Conservation (phyloP, 1,140 invertebrate genomes). For the Saccostrea glomerata region DNA sequence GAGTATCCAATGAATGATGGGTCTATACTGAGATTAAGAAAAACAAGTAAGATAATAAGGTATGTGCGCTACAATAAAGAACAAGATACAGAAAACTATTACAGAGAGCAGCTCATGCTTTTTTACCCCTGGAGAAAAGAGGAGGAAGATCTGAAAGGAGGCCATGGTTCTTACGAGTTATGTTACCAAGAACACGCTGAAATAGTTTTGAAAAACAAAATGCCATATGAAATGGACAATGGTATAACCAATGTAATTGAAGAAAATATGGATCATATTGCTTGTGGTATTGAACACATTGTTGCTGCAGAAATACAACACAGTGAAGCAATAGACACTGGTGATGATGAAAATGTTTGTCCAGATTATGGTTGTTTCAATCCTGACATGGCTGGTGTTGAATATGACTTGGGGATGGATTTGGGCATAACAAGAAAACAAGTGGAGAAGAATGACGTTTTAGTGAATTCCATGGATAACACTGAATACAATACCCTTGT, state of each 20-base stretch:
- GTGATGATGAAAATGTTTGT: constrained; percentile 17
- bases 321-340: constrained; percentile 42
- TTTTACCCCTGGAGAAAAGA: constrained; percentile 49
- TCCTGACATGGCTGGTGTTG: neutral
- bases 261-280: constrained; percentile 28
- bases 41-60: constrained; percentile 35
- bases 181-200: neutral
- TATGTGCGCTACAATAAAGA: constrained; percentile 33
- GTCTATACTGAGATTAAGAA: constrained; percentile 41
- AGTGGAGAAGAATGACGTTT: neutral
- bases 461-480: neutral
- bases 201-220: neutral
- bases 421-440: neutral
- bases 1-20: neutral
- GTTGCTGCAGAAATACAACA: constrained; percentile 40
- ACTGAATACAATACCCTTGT: neutral
- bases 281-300: constrained; percentile 29
- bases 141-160: constrained; percentile 8
- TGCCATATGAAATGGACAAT: neutral
- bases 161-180: neutral
- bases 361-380: neutral
- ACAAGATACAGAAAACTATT: constrained; percentile 53
- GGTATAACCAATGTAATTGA: neutral
- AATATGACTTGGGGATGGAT: neutral
- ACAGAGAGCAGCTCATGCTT: constrained; percentile 50